A percentile compares a stretch with the other conserved stretches of the same genome.
phyloP scores from a whole-genome alignment of 2,113 vertebrate genomes.

The Sphyrna mokarran region DNA sequence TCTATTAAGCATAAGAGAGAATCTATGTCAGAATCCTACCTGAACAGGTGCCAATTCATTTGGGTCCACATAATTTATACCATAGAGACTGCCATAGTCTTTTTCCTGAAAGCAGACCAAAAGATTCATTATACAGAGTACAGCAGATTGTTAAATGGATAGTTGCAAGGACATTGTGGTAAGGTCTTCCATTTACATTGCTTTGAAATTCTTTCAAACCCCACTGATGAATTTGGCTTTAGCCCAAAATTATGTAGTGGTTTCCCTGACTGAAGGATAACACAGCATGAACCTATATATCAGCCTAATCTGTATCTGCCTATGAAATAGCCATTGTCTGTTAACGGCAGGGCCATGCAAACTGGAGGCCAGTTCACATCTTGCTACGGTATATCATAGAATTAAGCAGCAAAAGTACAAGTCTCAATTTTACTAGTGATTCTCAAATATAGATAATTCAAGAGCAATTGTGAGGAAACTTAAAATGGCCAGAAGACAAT shows the following conservation, averaged over 20 bases:
- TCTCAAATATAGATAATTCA: background rate
- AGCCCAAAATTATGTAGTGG: background rate
- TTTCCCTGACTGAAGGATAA: background rate
- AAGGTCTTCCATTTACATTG: background rate
- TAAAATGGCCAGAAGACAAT: background rate
- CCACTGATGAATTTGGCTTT: background rate
- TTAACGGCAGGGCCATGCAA: background rate
- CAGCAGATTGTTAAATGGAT: too few relatives aligned
- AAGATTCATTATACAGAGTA: background rate
- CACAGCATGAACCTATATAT: background rate
- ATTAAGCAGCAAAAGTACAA: background rate
- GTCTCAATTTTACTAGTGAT: background rate
- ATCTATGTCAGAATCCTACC: constrained; percentile 54
- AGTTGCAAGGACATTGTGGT: background rate
- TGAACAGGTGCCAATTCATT: constrained; percentile 77
- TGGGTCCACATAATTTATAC: constrained; percentile 81
- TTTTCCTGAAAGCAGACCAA: constrained; percentile 60
- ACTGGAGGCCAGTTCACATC: background rate
- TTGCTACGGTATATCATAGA: background rate
- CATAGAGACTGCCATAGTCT: constrained; percentile 75
- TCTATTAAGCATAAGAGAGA: background rate
- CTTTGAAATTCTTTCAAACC: background rate
- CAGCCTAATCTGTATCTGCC: background rate
- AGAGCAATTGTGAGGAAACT: background rate
- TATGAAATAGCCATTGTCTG: background rate